Evolutionary conservation across 2,797 vertebrate species (phyloP), one percentile per base, ranked within the genome.

Genomic region (Urocyon cinereoargenteus): DNA sequence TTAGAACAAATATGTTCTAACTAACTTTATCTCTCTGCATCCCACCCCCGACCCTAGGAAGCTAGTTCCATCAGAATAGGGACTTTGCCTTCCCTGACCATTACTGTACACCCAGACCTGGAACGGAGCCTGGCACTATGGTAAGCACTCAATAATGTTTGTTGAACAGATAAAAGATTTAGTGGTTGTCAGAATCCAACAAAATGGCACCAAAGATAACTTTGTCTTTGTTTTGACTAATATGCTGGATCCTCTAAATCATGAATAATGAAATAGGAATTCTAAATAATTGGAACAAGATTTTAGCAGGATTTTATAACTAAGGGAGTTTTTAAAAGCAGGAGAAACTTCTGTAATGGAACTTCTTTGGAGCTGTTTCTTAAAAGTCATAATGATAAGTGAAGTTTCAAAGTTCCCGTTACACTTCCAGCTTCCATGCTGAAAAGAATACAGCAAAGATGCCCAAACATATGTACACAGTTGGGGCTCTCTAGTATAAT

Each of bases 231-330:
- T 73, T 87, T 61, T 19, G 45, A 75, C 66, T 90, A 79, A 61
- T 64, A 86, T 5, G 18, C 3, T 26, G 49, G 78, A 68, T 77
- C 12, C 62, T 75, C 9, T 22, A 78, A 78, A 51, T 64, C 10
- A 81, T 68, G 12, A 62, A 59, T 28, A 59, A 86, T 49, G 21
- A 79, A 85, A 84, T 40, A 57, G 51, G 31, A 79, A 81, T 28
- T 66, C 21, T 40, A 36, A 93, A 72, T 36, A 72, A 36, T 22
- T 83, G 84, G n/a, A 77, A 36, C 11, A 75, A 55, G 31, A 79
- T 53, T 85, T 90, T 22, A 57, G 31, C 13, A 86, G 2, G 2
- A 61, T 79, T 94, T 94, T 95, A 78, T n/a, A 96, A 75, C 19
- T 45, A 53, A 77, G 31, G 5, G 2, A 62, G 3, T 57, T 83